Base-by-base conservation (phyloP, 2,113 vertebrate genomes). In the Nematolebias whitei region DNA sequence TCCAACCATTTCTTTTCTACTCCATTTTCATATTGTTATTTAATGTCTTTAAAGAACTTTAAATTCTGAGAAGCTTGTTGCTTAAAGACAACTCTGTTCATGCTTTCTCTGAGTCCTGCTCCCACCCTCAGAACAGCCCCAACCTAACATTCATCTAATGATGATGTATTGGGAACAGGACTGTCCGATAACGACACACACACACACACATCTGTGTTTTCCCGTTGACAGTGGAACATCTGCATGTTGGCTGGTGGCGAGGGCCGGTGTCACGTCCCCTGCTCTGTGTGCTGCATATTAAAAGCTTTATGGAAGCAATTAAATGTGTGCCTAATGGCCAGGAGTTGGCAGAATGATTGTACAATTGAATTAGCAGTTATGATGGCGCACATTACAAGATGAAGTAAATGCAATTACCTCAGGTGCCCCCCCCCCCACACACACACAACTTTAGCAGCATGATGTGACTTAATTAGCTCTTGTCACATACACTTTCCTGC, bases 331-430 rank as follows among this genome's bases (percentile, higher is more conserved):
- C 93, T 97, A 98, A 98, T 96, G 95, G 95, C 92, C 88, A 92
- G 58, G 94, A 96, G 95, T 93, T 96, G 94, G 95, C 96, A 96
- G 94, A 94, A 95, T 92, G 93, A 95, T 93, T 75, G 91, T 90
- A 93, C 93, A 94, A 96, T 96, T 98, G 95, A 97, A 98, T 97
- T 97, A 97, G 94, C 93, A 88, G 93, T 96, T 97, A 95, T 96
- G 95, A 97, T 90, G 90, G 94, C 87, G 83, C 92, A 91, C 95
- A 94, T 93, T 95, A 95, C 95, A 94, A 94, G 93, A 97, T 95
- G 94, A 96, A 98, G 95, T 95, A 93, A 96, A 97, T 92, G 94
- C 94, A 96, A 96, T 98, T 96, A 96, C 88, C 94, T 90, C 90
- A 90, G 93, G 89, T 93, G 91, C 93, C 73, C 89, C 51, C 26